These are phyloP conservation scores for Ctenomys sociabilis DNA, from an alignment of 2,113 vertebrate species.

Conservation along the genomic window DNA sequence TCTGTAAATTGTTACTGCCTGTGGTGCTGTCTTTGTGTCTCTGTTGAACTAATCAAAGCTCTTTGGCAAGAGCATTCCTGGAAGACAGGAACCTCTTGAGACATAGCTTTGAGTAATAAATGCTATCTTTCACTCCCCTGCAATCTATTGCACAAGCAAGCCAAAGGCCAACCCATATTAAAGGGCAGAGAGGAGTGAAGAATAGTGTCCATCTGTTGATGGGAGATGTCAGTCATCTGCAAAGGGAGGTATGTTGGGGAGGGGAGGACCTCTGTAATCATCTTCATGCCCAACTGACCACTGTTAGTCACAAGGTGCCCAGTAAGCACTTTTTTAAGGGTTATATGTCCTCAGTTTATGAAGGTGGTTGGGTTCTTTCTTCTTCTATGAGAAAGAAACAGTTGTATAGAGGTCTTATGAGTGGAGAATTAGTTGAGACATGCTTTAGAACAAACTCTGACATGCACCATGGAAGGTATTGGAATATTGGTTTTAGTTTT, in stretches of 20 bases:
- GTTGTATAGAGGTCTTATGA: neutral
- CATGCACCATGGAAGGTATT: neutral
- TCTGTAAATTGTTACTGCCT: neutral
- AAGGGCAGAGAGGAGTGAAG: neutral
- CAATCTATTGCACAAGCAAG: neutral
- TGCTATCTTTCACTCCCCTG: neutral
- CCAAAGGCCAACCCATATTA: neutral
- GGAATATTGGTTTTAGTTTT: neutral
- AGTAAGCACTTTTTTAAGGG: neutral
- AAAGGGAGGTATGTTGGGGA: neutral
- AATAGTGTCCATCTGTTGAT: neutral
- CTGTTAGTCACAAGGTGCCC: neutral
- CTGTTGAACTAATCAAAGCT: neutral
- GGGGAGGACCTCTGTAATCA: neutral
- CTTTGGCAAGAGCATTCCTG: neutral
- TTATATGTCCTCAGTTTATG: neutral
- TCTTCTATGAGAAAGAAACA: neutral
- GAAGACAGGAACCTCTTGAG: neutral
- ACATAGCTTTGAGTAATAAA: neutral
- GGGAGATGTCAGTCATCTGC: neutral
- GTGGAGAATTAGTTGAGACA: neutral
- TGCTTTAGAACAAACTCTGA: neutral
- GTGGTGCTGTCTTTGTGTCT: neutral
- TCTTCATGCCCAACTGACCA: neutral
- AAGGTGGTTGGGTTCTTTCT: neutral